These are phyloP conservation scores for Sylvilagus floridanus DNA, from an alignment of 2,797 vertebrate species.

Conservation along the genomic window DNA sequence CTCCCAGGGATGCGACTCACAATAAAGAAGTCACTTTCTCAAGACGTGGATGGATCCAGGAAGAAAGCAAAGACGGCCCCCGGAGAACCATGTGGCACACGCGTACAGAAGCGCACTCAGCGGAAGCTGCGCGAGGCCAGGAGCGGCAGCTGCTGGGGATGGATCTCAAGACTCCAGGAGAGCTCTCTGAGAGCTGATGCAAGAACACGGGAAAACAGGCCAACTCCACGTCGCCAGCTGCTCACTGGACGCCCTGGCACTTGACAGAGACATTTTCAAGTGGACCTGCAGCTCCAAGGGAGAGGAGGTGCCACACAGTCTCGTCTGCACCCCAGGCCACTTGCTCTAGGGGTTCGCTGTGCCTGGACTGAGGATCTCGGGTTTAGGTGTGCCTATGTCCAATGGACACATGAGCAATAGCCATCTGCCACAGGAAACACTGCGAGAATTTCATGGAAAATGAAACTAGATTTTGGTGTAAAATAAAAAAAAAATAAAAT, in stretches of 20 bases:
- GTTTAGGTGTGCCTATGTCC: too few relatives aligned
- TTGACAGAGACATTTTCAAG: neutral
- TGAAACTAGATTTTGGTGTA: too few relatives aligned
- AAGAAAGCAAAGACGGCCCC: neutral
- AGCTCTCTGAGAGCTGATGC: neutral
- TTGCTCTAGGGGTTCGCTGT: rapidly evolving
- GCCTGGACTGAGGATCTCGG: too few relatives aligned
- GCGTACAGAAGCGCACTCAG: neutral
- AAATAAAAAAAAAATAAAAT: too few relatives aligned
- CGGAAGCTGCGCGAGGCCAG: neutral
- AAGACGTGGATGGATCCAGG: slow-evolving; percentile 15
- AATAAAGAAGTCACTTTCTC: neutral
- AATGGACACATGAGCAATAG: too few relatives aligned
- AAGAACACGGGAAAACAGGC: neutral
- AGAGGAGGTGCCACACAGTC: neutral
- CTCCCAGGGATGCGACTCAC: neutral
- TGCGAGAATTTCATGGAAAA: too few relatives aligned
- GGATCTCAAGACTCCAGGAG: neutral
- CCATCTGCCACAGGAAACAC: too few relatives aligned
- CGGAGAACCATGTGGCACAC: neutral
- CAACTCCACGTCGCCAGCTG: neutral
- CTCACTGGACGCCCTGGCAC: neutral
- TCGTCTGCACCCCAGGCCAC: neutral
- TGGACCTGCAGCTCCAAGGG: neutral
- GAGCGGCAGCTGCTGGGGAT: neutral